Evolutionary conservation across 2,888 invertebrate species (phyloP).

Genomic region (Antheraea assamensis): DNA sequence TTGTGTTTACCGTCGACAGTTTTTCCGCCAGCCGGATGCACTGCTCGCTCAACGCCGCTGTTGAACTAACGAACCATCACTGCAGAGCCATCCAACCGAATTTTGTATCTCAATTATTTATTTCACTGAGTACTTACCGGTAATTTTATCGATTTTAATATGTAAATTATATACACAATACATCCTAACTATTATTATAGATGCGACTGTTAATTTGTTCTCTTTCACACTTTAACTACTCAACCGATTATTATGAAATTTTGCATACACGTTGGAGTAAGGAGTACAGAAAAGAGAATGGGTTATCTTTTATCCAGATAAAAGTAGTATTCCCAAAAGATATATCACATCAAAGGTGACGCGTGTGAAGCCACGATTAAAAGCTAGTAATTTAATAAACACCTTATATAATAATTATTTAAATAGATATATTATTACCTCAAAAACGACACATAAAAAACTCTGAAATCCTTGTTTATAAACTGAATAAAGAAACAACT

Average conservation of each 20-base stretch:
- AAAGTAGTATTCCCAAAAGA: no score
- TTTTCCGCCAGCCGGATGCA: slow-evolving; percentile 66
- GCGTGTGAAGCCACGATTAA: no score
- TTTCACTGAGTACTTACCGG: slow-evolving; percentile 47
- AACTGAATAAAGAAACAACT: neutral
- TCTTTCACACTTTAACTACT: no score
- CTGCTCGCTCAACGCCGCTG: slow-evolving; percentile 55
- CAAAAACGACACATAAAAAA: neutral
- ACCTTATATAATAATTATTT: neutral
- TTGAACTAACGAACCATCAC: slow-evolving; percentile 74
- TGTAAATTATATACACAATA: neutral
- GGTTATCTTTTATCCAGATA: no score
- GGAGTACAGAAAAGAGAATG: no score
- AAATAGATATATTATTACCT: neutral
- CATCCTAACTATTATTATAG: no score
- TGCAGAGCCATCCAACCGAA: slow-evolving; percentile 59
- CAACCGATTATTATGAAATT: no score
- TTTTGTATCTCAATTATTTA: slow-evolving; percentile 64
- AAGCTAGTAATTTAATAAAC: neutral
- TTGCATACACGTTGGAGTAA: no score
- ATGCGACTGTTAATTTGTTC: no score
- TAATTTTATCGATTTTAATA: slow-evolving; percentile 31
- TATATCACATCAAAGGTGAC: no score
- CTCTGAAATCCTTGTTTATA: neutral
- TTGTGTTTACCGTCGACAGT: slow-evolving; percentile 71